Evolutionary conservation across 2,888 invertebrate species (phyloP).

Genomic region (Parnassius apollo): DNA sequence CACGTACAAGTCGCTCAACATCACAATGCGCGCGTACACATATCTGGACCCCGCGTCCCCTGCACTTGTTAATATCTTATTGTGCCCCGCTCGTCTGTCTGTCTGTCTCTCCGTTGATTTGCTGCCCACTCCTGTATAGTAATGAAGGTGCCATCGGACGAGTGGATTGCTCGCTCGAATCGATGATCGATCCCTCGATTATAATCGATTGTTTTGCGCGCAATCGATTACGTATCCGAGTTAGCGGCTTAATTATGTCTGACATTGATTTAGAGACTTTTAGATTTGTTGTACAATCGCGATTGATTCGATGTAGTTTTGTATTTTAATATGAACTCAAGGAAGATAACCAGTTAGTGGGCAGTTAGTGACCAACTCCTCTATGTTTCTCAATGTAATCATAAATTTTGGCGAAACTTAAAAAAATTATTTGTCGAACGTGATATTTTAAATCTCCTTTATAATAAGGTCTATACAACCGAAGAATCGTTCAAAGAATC

Average conservation of each 20-base stretch:
- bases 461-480: too few species aligned
- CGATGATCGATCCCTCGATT: conserved; percentile 62
- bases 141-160: conserved; percentile 64
- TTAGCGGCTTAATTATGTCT: conserved; percentile 51
- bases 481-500: too few species aligned
- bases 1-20: conserved; percentile 10
- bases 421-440: too few species aligned
- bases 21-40: conserved; percentile 33
- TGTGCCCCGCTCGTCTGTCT: conserved; percentile 62
- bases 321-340: neutral
- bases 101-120: conserved; percentile 65
- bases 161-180: conserved; percentile 48
- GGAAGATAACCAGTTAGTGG: too few species aligned
- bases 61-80: conserved; percentile 68
- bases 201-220: conserved; percentile 54
- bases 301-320: conserved; percentile 14
- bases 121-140: conserved; percentile 66
- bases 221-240: conserved; percentile 49
- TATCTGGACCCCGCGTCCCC: conserved; percentile 37
- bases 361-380: too few species aligned
- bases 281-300: conserved; percentile 24
- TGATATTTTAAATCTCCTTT: too few species aligned
- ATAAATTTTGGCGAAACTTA: too few species aligned
- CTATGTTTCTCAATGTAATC: too few species aligned
- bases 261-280: conserved; percentile 36